Evolutionary conservation across 2,797 vertebrate genomes (phyloP).

Genomic region (Poecilia gillii): DNA sequence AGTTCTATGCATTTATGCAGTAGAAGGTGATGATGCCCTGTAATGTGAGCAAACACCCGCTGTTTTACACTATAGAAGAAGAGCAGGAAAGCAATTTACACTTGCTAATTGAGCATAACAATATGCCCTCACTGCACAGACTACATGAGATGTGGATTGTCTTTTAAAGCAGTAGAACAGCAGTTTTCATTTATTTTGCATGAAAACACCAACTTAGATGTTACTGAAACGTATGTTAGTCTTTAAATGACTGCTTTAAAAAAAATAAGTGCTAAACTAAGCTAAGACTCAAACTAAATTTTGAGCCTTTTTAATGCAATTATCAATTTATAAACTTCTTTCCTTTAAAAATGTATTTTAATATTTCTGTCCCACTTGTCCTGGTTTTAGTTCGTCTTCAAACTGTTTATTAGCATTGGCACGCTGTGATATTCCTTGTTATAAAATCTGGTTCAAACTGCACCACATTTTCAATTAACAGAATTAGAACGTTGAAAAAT

Average conservation of each 20-base stretch:
- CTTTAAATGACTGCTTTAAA: too few relatives aligned
- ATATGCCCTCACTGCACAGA: background rate
- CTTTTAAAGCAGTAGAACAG: background rate
- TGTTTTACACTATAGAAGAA: background rate
- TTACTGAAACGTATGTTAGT: background rate
- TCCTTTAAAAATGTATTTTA: too few relatives aligned
- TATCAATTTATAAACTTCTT: too few relatives aligned
- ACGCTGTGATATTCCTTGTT: background rate
- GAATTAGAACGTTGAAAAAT: background rate
- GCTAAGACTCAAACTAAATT: too few relatives aligned
- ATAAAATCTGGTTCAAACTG: background rate
- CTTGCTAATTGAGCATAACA: background rate
- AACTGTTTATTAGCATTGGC: background rate
- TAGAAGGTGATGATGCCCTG: background rate
- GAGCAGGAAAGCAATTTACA: background rate
- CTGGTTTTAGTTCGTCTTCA: background rate
- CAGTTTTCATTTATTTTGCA: background rate
- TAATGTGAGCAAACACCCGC: background rate
- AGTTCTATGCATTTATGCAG: background rate
- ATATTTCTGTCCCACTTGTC: background rate
- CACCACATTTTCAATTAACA: background rate
- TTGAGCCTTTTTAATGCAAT: too few relatives aligned
- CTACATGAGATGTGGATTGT: background rate
- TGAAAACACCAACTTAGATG: background rate
- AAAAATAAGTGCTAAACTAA: too few relatives aligned